phyloP scores from a whole-genome alignment of 2,888 invertebrate species.

The Perithous albicinctus region DNA sequence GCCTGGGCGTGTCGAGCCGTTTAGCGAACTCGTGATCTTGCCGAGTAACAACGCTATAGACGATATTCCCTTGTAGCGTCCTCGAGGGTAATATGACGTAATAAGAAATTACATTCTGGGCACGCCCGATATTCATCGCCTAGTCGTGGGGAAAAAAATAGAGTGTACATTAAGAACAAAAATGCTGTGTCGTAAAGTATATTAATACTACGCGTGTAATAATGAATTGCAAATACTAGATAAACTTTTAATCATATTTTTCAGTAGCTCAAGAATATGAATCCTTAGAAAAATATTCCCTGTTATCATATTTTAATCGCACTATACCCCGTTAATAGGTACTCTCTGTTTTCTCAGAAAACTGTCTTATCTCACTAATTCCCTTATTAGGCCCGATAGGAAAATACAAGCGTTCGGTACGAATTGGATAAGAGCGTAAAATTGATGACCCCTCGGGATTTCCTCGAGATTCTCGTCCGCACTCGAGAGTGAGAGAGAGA shows the following conservation, averaged over 20 bases:
- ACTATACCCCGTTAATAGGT: slow-evolving; percentile 25
- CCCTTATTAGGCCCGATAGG: slow-evolving; percentile 64
- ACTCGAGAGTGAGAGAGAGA: too few species aligned
- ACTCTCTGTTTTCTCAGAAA: slow-evolving; percentile 49
- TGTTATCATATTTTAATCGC: background rate
- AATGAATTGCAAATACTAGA: too few species aligned
- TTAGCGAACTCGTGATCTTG: slow-evolving; percentile 65
- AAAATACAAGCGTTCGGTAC: slow-evolving; percentile 53
- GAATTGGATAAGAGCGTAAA: slow-evolving; percentile 64
- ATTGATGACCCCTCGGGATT: slow-evolving; percentile 56
- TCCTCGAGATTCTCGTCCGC: slow-evolving; percentile 48
- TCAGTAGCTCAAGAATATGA: background rate
- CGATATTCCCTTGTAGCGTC: slow-evolving; percentile 35
- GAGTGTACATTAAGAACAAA: slow-evolving; percentile 2
- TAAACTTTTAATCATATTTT: background rate
- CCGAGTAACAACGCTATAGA: slow-evolving; percentile 49
- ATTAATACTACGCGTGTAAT: too few species aligned
- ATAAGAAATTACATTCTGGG: slow-evolving; percentile 58
- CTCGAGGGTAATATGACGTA: slow-evolving; percentile 49
- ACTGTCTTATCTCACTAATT: slow-evolving; percentile 61
- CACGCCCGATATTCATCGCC: slow-evolving; percentile 52
- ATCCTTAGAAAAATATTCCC: background rate
- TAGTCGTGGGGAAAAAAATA: background rate
- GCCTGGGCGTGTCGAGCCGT: slow-evolving; percentile 69
- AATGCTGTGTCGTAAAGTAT: background rate